phyloP scores from a whole-genome alignment of 2,888 invertebrate genomes.

The Prenolepis imparis region DNA sequence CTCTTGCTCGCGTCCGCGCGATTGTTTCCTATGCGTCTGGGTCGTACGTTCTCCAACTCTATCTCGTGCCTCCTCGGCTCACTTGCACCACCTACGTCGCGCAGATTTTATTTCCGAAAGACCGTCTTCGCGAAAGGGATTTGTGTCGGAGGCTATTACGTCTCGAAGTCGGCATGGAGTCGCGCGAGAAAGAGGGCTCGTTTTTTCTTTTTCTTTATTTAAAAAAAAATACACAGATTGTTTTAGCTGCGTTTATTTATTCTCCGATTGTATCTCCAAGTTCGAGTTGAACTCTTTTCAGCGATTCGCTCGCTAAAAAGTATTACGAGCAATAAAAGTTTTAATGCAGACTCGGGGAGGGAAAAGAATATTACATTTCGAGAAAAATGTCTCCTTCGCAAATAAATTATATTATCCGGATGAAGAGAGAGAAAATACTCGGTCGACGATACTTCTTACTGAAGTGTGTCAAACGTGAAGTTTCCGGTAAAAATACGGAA shows the following conservation, averaged over 20 bases:
- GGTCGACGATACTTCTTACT: neutral
- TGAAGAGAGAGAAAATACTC: neutral
- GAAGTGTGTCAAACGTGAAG: neutral
- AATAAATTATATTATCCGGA: constrained; percentile 16
- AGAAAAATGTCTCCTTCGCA: neutral
- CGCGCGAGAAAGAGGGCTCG: neutral
- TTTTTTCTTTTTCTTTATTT: too few relatives aligned
- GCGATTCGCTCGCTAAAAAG: constrained; percentile 10
- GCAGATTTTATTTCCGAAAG: constrained; percentile 32
- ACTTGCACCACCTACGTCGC: neutral
- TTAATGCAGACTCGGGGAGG: neutral
- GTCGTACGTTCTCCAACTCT: constrained; percentile 45
- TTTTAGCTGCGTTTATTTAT: neutral
- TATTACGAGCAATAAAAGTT: constrained; percentile 16
- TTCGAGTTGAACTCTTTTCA: constrained; percentile 7
- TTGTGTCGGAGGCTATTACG: neutral
- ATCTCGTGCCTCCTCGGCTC: constrained; percentile 3
- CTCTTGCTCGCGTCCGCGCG: constrained; percentile 38
- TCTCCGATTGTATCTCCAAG: neutral
- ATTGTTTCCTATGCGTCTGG: constrained; percentile 62
- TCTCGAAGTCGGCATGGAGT: constrained; percentile 28
- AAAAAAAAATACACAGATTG: neutral
- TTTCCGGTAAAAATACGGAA: neutral
- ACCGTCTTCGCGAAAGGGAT: constrained; percentile 22
- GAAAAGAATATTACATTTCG: neutral